Percentiles rank a stretch among this genome's conserved stretches.
Evolutionary conservation across 2,113 vertebrate species (phyloP).

Genomic region (Andinoacara biseriatus): DNA sequence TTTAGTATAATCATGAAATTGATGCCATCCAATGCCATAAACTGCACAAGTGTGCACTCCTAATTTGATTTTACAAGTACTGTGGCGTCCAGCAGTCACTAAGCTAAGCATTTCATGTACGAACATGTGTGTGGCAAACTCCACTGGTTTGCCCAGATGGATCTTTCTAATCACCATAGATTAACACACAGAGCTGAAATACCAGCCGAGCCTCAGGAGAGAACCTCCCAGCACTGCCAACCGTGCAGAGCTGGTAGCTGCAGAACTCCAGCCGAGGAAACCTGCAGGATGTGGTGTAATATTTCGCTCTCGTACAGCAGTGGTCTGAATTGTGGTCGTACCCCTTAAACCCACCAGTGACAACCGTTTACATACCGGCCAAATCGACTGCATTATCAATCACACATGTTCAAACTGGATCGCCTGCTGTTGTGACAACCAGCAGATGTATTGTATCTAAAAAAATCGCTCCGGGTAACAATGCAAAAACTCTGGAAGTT

Average conservation of each 20-base stretch:
- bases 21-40: constrained; percentile 11
- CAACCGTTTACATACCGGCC: constrained; percentile 54
- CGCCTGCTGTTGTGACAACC: constrained; percentile 40
- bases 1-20: fast-evolving
- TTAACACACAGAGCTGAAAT: constrained; percentile 21
- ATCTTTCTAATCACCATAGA: constrained; percentile 27
- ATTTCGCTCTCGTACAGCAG: constrained; percentile 39
- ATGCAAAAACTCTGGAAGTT: neutral
- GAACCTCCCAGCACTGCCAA: constrained; percentile 14
- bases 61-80: constrained; percentile 26
- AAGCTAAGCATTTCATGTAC: neutral
- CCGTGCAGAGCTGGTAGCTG: neutral
- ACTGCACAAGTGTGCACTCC: neutral
- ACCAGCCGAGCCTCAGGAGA: constrained; percentile 40
- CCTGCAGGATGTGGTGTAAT: neutral
- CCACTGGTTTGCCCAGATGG: constrained; percentile 19
- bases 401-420: constrained; percentile 19
- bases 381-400: constrained; percentile 30
- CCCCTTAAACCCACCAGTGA: constrained; percentile 25
- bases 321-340: constrained; percentile 1
- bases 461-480: constrained; percentile 11
- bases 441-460: constrained; percentile 24
- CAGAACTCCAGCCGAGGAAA: neutral
- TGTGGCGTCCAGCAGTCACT: neutral
- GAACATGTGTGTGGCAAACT: constrained; percentile 16